These are phyloP conservation scores for Chromis chromis DNA, from an alignment of 2,797 vertebrate genomes.

Conservation along the genomic window DNA sequence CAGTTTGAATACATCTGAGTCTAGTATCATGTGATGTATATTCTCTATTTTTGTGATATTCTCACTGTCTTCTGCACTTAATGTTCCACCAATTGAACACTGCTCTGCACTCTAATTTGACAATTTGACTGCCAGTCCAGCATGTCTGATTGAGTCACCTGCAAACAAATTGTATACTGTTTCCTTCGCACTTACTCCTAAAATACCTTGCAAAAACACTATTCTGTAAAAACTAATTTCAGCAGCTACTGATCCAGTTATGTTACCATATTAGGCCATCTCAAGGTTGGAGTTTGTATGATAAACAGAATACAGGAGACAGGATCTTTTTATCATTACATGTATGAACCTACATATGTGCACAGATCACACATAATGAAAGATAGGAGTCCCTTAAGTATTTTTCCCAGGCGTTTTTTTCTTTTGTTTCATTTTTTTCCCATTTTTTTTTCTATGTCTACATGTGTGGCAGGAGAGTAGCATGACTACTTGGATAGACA, in stretches of 20 bases:
- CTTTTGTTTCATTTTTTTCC: neutral
- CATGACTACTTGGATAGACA: slow-evolving; percentile 36
- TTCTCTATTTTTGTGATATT: neutral
- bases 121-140: neutral
- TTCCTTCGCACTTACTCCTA: neutral
- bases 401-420: neutral
- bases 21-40: neutral
- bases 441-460: neutral
- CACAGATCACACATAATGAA: neutral
- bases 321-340: neutral
- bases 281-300: slow-evolving; percentile 23
- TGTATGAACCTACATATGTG: neutral
- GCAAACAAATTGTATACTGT: neutral
- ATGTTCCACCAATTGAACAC: slow-evolving; percentile 22
- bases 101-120: slow-evolving; percentile 5
- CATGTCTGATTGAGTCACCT: slow-evolving; percentile 7
- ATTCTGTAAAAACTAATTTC: slow-evolving; percentile 9
- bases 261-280: slow-evolving; percentile 9
- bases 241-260: slow-evolving; percentile 1
- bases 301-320: neutral
- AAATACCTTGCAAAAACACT: slow-evolving; percentile 1
- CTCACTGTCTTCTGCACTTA: neutral
- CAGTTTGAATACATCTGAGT: neutral
- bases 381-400: neutral
- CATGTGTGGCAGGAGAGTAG: slow-evolving; percentile 34